These are phyloP conservation scores for Erpetoichthys calabaricus DNA, from an alignment of 2,797 vertebrate species.

Conservation along the genomic window DNA sequence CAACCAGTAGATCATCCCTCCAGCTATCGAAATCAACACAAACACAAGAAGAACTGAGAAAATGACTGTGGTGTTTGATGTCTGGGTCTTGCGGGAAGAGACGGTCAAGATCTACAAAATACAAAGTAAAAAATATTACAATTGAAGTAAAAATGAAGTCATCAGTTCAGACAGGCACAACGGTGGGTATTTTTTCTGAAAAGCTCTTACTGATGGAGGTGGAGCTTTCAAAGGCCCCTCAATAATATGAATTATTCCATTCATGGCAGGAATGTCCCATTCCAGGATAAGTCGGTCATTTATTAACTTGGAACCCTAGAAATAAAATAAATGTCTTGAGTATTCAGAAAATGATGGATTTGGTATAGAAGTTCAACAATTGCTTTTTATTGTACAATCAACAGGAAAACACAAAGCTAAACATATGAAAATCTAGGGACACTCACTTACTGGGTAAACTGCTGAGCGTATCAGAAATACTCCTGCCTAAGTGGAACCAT, in stretches of 20 bases:
- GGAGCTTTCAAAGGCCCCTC: slow-evolving; percentile 62
- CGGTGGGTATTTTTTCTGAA: too few species aligned
- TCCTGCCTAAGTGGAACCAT: too few species aligned
- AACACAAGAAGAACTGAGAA: slow-evolving; percentile 35
- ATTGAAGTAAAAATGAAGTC: background rate
- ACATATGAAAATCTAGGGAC: too few species aligned
- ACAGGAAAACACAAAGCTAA: too few species aligned
- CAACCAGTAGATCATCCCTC: slow-evolving; percentile 43
- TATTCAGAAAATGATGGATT: too few species aligned
- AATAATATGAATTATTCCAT: slow-evolving; percentile 82
- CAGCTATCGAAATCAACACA: slow-evolving; percentile 31
- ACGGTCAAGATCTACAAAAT: slow-evolving; percentile 6
- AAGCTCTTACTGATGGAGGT: slow-evolving; percentile 28
- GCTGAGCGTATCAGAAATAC: too few species aligned
- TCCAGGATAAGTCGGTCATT: slow-evolving; percentile 53
- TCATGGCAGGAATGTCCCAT: slow-evolving; percentile 78
- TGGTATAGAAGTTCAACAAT: too few species aligned
- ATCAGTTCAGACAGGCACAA: background rate
- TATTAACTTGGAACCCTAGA: slow-evolving; percentile 41
- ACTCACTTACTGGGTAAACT: too few species aligned
- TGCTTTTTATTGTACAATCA: too few species aligned
- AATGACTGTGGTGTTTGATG: slow-evolving; percentile 24
- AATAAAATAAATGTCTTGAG: slow-evolving; percentile 8
- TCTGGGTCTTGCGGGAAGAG: slow-evolving; percentile 14
- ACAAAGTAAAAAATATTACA: slow-evolving; percentile 24